Evolutionary conservation across 2,888 invertebrate species (phyloP).

Genomic region (Tachystola acroxantha): DNA sequence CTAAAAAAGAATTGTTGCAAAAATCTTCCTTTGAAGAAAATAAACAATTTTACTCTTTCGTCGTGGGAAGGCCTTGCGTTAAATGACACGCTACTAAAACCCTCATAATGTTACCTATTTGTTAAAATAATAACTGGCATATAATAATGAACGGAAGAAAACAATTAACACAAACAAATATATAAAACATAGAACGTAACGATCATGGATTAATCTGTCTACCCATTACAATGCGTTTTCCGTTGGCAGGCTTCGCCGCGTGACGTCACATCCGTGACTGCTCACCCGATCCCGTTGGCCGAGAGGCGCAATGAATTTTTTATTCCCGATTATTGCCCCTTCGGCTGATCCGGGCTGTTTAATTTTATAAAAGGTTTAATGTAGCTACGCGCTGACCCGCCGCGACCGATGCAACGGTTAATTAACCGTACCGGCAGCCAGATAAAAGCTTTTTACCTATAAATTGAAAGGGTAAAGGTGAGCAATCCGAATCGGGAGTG

Average conservation of each 20-base stretch:
- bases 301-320: conserved; percentile 56
- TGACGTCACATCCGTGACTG: conserved; percentile 17
- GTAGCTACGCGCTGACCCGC: conserved; percentile 21
- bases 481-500: too few relatives aligned
- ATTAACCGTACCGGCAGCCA: conserved; percentile 13
- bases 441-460: conserved; percentile 14
- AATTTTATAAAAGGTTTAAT: conserved; percentile 33
- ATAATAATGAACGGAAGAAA: too few relatives aligned
- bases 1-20: too few relatives aligned
- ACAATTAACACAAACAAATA: too few relatives aligned
- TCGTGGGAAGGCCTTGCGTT: too few relatives aligned
- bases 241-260: conserved; percentile 5
- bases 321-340: conserved; percentile 59
- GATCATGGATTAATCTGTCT: background rate
- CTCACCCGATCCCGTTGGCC: conserved; percentile 29
- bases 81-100: too few relatives aligned
- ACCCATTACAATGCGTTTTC: conserved; percentile 4
- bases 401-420: conserved; percentile 22
- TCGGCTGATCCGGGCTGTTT: conserved; percentile 49
- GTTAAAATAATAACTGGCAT: too few relatives aligned
- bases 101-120: too few relatives aligned
- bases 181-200: background rate
- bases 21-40: too few relatives aligned
- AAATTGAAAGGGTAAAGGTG: too few relatives aligned
- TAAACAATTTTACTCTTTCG: too few relatives aligned